Evolutionary conservation across 2,888 invertebrate genomes (phyloP), one percentile per base, ranked within the genome.

Genomic region (Sinotaia quadrata): DNA sequence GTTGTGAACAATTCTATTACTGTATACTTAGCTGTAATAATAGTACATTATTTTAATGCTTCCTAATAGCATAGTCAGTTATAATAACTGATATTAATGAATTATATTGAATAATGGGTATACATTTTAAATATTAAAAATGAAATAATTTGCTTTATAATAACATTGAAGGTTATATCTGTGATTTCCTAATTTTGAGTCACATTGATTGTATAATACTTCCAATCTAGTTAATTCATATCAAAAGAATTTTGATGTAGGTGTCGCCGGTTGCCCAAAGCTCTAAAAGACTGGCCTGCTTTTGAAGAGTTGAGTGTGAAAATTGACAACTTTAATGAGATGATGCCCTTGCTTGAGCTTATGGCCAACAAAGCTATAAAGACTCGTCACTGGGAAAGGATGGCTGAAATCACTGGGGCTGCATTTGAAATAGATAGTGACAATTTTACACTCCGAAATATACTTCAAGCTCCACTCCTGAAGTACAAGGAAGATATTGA

Each of bases 331-430:
- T 95, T 96, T 86, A 95, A 93, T 84, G 93, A 95, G 86, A 94
- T 93, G 8, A 95, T 95, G 84, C 95, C 95, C 0, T 85, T 96
- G 37, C 87, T 96, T 31, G 95, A 95, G 85, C 82, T 95, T 75
- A 95, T 96, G 95, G 93, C 95, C 3, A 94, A 94, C 82, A 94
- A 94, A 84, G 92, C 94, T 1, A 93, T 94, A 93, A 93, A 93
- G 84, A 92, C 92, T 5, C 90, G 94, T 5, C 94, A 95, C 85
- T 95, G 94, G 94, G 90, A 90, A 65, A 88, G 91, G 76, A 90
- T 93, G 78, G 90, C 91, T 5, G 89, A 88, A 56, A 80, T 91
- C 2, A 92, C 92, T 18, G 89, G 82, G 10, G 93, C 93, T 78
- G 93, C 95, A 77, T 91, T 95, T 15, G 93, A 94, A 63, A 60